Evolutionary conservation across 1,140 invertebrate genomes (phyloP), one percentile per base, ranked within the genome.

Genomic region (Drosophila sulfurigaster): DNA sequence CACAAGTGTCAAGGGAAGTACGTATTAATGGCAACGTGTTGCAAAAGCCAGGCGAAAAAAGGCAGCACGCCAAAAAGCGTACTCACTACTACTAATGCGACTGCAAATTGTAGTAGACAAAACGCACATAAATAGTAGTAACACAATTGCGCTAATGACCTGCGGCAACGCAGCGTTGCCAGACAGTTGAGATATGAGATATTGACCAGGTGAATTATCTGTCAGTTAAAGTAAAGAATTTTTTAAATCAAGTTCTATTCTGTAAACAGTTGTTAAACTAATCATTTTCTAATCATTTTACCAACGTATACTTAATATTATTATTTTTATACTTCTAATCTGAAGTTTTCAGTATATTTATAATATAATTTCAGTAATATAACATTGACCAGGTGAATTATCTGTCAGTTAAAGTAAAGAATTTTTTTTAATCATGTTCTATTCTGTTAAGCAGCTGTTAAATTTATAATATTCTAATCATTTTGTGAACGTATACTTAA

Each of bases 1-100:
- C 85, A 79, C 86, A 89, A 90, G 86, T 90, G 85, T 88, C 81
- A 89, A 89, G 87, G 85, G 86, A 89, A 90, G 81, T 90, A 89
- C 76, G 81, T 89, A 88, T 79, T 89, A 89, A 89, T 88, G 81
- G 85, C 85, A 88, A 88, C 85, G 85, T 89, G 85, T 88, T 88
- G 85, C 85, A 74, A 78, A 72, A 77, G 45, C 35, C 66, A 78
- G 38, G 38, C 8, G 8, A 41, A 43, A 6, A 63, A 45, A 64
- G 62, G 54, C 62, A 81, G 46, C 74, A 69, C 43, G 56, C 51
- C 51, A 38, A 38, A 57, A 70, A 76, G 15, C 48, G 65, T 69
- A 72, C 73, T 77, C 65, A 20, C 43, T 45, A 43, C 28, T 13
- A 15, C 35, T 70, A 75, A 49, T 66, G 13, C 43, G 35, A 48